Conservation (phyloP, 2,888 invertebrate genomes). For the Stratiomys singularior region DNA sequence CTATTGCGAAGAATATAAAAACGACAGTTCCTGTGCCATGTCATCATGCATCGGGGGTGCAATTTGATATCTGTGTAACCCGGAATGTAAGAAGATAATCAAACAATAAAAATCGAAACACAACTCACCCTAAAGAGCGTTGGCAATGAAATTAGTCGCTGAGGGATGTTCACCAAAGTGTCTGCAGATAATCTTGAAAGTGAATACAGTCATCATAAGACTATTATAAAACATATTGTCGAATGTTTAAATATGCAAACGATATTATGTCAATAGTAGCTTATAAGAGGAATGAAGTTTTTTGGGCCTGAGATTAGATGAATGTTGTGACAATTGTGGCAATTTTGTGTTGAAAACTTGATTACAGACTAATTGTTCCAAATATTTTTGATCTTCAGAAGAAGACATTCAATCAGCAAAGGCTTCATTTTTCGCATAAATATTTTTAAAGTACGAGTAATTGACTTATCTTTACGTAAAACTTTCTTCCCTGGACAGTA, state of each 20-base stretch:
- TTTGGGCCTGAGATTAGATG: not conserved
- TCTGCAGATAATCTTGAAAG: not conserved
- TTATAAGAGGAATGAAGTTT: not conserved
- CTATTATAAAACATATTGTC: constrained; percentile 20
- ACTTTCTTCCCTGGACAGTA: too few species aligned
- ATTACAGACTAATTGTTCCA: too few species aligned
- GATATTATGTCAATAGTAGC: not conserved
- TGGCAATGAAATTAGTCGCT: not conserved
- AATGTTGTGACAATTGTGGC: too few species aligned
- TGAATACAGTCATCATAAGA: not conserved
- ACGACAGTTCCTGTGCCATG: not conserved
- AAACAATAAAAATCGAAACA: constrained; percentile 43
- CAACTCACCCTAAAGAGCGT: not conserved
- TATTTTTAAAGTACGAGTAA: too few species aligned
- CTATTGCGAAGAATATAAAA: not conserved
- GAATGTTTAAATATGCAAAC: not conserved
- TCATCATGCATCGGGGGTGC: constrained; percentile 33
- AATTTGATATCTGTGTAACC: constrained; percentile 51
- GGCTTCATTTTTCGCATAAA: too few species aligned
- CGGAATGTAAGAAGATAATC: constrained; percentile 48
- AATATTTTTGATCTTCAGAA: too few species aligned
- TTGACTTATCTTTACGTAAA: too few species aligned
- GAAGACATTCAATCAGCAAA: too few species aligned
- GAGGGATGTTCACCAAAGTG: not conserved
- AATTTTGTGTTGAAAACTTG: too few species aligned